phyloP scores from a whole-genome alignment of 2,888 invertebrate species.

The Nemotelus nigrinus region DNA sequence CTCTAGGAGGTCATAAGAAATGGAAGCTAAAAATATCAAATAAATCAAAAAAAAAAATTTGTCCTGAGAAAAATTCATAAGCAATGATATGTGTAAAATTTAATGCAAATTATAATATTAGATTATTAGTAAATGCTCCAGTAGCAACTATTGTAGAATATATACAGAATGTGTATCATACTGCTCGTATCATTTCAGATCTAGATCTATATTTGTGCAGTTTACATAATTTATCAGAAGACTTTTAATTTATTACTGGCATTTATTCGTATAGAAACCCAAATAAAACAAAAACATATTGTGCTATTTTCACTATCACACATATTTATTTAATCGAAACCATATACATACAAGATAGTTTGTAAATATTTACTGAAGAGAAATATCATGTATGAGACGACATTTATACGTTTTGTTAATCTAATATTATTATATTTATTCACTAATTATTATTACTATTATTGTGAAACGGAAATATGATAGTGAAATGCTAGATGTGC shows the following conservation, averaged over 20 bases:
- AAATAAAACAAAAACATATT: neutral
- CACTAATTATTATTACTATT: constrained; percentile 13
- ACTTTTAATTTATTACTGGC: constrained; percentile 17
- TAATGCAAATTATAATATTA: too few species aligned
- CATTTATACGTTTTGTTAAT: constrained; percentile 26
- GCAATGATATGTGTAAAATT: too few species aligned
- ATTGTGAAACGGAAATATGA: neutral
- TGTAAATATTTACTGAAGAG: constrained; percentile 8
- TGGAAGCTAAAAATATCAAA: too few species aligned
- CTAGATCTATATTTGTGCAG: too few species aligned
- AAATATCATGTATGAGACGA: neutral
- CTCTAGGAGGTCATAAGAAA: too few species aligned
- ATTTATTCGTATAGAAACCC: constrained; percentile 4
- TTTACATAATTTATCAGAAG: constrained; percentile 2
- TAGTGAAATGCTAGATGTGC: too few species aligned
- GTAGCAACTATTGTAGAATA: too few species aligned
- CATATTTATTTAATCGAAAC: neutral
- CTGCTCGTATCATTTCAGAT: too few species aligned
- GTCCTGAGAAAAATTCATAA: too few species aligned
- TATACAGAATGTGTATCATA: too few species aligned
- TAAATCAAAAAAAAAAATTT: too few species aligned
- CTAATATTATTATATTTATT: constrained; percentile 39
- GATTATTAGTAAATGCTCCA: too few species aligned
- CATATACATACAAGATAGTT: neutral
- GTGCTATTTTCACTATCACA: neutral